Base-by-base conservation (phyloP, 2,797 vertebrate species). In the Agapornis canus region DNA sequence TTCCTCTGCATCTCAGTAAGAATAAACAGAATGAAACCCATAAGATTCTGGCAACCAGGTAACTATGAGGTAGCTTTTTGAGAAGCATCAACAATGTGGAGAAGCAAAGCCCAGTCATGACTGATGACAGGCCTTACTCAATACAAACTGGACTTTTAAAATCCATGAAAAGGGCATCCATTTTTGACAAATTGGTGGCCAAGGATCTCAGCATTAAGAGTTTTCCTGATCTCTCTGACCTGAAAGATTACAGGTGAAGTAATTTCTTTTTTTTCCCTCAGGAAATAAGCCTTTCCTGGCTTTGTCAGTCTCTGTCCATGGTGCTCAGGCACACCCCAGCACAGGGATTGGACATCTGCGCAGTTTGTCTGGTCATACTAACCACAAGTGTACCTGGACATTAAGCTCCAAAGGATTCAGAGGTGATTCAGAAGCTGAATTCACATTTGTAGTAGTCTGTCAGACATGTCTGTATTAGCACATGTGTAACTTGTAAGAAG, bases 291-390 rank as follows among this genome's bases (percentile, higher is more conserved):
- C 2, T 29, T 51, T 18, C 32, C 47, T 13, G 32, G 32, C 20
- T 29, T 86, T 32, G n/a, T 17, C 56, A 15, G 78, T 60, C 91
- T 85, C 95, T 94, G 94, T 96, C 96, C 94, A 81, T 94, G 92
- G 94, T 94, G 84, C 95, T 95, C 89, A 64, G 82, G 37, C 60
- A 27, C 14, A 9, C 19, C 19, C 32, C 17, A 26, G 39, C 2
- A 0, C n/a, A 7, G 32, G 43, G 37, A 23, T 18, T 1, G 0
- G 29, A 13, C 64, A 32, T 25, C 22, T 3, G 0, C 0, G 0
- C 17, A 13, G 27, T 7, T 31, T 20, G 1, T n/a, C 27, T 27
- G 39, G 10, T 14, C 71, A 4, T 2, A 15, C 56, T 19, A 13
- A 52, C 35, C 35, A 5, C 6, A 57, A 69, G 13, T 3, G 16